Evolutionary conservation across 2,797 vertebrate genomes (phyloP).

Genomic region (Apodemus agrarius): DNA sequence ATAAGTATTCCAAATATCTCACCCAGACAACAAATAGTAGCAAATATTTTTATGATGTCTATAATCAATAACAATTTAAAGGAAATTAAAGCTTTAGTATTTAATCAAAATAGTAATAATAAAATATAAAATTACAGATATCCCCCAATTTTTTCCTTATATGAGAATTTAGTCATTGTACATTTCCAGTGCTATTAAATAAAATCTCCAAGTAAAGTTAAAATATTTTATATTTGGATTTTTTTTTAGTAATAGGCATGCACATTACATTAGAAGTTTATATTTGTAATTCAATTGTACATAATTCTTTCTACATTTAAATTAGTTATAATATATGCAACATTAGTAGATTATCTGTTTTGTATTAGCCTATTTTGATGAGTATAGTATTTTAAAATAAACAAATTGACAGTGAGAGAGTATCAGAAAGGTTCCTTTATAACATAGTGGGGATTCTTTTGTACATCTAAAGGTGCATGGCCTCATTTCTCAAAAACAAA

Average conservation of each 20-base stretch:
- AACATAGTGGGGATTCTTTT: not conserved
- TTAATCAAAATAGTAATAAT: constrained; percentile 58
- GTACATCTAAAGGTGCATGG: constrained; percentile 9
- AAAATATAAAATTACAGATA: constrained; percentile 59
- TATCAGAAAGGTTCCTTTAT: not conserved
- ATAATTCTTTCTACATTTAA: constrained; percentile 44
- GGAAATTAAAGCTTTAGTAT: constrained; percentile 55
- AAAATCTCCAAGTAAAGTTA: constrained; percentile 3
- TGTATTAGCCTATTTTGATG: constrained; percentile 15
- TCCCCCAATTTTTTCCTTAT: not conserved
- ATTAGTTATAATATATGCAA: not conserved
- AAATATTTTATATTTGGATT: constrained; percentile 9
- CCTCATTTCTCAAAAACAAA: constrained; percentile 4
- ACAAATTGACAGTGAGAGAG: not conserved
- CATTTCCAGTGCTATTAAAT: not conserved
- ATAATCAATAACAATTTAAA: constrained; percentile 38
- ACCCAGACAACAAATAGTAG: not conserved
- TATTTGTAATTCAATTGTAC: constrained; percentile 1
- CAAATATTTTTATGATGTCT: constrained; percentile 12
- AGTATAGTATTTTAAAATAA: constrained; percentile 37
- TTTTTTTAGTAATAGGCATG: not conserved
- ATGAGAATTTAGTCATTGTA: not conserved
- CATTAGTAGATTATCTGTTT: not conserved
- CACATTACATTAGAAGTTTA: not conserved
- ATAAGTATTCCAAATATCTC: constrained; percentile 57